These are phyloP conservation scores for Suillia variegata DNA, from an alignment of 2,888 invertebrate genomes.

Conservation along the genomic window DNA sequence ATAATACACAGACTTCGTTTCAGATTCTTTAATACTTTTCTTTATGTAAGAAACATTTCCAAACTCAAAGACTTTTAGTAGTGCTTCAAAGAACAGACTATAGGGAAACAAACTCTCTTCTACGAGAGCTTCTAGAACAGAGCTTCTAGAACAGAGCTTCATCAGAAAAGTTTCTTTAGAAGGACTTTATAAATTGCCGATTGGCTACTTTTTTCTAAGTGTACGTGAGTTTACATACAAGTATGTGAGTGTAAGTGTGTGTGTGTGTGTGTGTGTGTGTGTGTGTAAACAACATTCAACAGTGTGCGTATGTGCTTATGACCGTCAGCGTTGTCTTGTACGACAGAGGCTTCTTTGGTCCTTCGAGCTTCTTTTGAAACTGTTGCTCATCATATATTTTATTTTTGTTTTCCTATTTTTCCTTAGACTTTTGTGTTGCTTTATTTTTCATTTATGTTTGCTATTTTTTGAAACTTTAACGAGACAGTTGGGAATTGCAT, in stretches of 20 bases:
- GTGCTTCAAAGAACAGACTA: too few relatives aligned
- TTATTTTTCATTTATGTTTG: neutral
- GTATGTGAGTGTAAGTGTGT: neutral
- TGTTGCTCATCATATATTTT: neutral
- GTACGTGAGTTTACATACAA: too few relatives aligned
- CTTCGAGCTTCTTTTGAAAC: neutral
- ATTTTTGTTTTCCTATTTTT: neutral
- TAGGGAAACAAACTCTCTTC: too few relatives aligned
- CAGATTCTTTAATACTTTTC: too few relatives aligned
- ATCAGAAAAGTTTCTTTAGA: neutral
- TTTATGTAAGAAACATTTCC: too few relatives aligned
- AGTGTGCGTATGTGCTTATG: constrained; percentile 10
- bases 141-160: too few relatives aligned
- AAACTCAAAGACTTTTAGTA: too few relatives aligned
- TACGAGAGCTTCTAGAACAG: too few relatives aligned
- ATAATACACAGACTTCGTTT: too few relatives aligned
- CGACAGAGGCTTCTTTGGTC: too few relatives aligned
- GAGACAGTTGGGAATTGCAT: constrained; percentile 46
- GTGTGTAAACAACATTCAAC: constrained; percentile 13
- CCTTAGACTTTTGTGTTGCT: neutral
- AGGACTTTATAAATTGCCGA: too few relatives aligned
- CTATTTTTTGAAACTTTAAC: constrained; percentile 39
- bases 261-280: neutral
- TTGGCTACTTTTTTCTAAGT: too few relatives aligned
- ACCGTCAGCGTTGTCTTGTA: neutral